Conservation (phyloP, 2,113 vertebrate genomes). For the Pangasianodon hypophthalmus region DNA sequence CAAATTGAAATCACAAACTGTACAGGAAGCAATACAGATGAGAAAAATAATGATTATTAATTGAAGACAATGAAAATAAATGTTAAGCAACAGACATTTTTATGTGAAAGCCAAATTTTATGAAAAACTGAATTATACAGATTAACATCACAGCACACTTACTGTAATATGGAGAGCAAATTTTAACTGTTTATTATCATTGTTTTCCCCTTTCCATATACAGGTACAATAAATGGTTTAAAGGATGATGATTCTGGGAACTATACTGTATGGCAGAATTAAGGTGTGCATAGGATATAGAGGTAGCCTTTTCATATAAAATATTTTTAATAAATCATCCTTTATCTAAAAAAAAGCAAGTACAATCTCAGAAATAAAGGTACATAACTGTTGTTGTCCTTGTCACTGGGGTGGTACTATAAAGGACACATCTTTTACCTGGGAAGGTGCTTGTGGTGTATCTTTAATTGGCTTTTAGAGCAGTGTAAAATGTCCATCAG, state of each 20-base stretch:
- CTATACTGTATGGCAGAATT: neutral
- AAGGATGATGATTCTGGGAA: neutral
- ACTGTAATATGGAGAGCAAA: neutral
- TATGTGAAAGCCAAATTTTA: neutral
- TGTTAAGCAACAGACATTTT: neutral
- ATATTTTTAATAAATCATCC: neutral
- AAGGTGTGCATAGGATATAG: neutral
- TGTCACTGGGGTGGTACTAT: too few species aligned
- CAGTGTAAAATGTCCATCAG: neutral
- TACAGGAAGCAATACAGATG: neutral
- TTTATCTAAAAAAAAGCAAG: neutral
- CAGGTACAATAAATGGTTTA: neutral
- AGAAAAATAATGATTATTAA: neutral
- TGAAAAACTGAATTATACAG: neutral
- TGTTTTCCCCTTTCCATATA: neutral
- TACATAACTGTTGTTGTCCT: neutral
- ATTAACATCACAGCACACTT: neutral
- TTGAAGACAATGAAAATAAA: neutral
- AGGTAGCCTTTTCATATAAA: neutral
- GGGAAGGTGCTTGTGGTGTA: neutral
- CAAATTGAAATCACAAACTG: neutral
- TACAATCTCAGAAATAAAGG: too few species aligned
- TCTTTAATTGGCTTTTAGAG: neutral
- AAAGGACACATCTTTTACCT: too few species aligned
- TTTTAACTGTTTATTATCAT: neutral